Evolutionary conservation across 2,888 invertebrate species (phyloP), one percentile per base, ranked within the genome.

Genomic region (Drosophila pseudotakahashii): DNA sequence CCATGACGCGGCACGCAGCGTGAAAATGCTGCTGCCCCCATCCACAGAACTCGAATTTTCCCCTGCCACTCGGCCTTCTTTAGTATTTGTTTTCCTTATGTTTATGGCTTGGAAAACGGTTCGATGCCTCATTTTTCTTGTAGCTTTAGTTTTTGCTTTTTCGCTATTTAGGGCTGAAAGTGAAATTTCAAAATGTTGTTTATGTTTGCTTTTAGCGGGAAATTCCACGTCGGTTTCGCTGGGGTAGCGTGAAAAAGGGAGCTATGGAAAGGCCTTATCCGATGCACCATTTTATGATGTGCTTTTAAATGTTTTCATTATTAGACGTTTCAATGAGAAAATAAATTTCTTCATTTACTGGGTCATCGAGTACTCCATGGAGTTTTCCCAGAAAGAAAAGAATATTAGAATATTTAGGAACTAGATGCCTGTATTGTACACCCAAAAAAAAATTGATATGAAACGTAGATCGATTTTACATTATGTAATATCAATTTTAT

Each of bases 291-390:
- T 70, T 88, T 85, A 82, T 88, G 82, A 88, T 85, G 83, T 79
- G 88, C 75, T 83, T 75, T 83, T 78, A 86, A 86, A 88, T 83
- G 88, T 73, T 76, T 78, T 70, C 72, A 80, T 83, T 83, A 86
- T 83, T 69, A 86, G 71, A 57, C 68, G 71, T 76, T 88, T 80
- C 81, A 83, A 75, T 83, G 75, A 73, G 86, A 73, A 80, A 70
- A 83, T 80, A 80, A 72, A 86, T 88, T 78, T 59, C 14, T 30
- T 39, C 41, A 80, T 69, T 72, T 66, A 84, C 77, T 80, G 60
- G 84, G 84, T 81, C 80, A 59, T 39, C 7, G 39, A 39, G 39
- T 32, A 32, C 58, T 59, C 32, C 11, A 76, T 34, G 34, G 13
- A 63, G 60, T 61, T 48, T 61, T 36, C 13, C 41, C 7, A n/a